phyloP scores from a whole-genome alignment of 1,140 invertebrate genomes.

The Lycorma delicatula region DNA sequence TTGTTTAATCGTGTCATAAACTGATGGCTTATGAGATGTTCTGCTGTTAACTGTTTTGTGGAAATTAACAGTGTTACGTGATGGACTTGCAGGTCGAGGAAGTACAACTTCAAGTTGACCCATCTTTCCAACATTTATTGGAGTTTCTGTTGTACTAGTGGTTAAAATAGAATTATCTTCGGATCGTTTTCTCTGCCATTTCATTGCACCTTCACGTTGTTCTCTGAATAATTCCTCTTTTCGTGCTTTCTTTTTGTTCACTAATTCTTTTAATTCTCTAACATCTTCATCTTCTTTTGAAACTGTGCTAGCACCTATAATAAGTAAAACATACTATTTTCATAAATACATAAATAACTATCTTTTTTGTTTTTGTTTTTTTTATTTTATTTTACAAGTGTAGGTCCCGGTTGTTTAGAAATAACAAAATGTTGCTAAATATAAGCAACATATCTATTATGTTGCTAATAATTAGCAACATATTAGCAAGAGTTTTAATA shows the following conservation, averaged over 20 bases:
- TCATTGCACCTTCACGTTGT: constrained; percentile 8
- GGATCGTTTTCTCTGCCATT: neutral
- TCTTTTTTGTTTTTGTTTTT: too few species aligned
- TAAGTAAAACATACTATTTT: too few species aligned
- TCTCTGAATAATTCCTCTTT: constrained; percentile 24
- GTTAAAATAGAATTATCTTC: neutral
- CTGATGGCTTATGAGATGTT: constrained; percentile 35
- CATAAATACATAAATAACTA: too few species aligned
- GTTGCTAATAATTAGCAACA: too few species aligned
- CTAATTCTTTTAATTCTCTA: constrained; percentile 47
- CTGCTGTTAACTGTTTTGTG: constrained; percentile 18
- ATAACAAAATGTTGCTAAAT: too few species aligned
- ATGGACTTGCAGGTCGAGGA: constrained; percentile 44
- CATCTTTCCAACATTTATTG: constrained; percentile 22
- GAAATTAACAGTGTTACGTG: constrained; percentile 40
- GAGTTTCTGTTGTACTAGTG: constrained; percentile 18
- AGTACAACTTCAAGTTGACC: constrained; percentile 53
- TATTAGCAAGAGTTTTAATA: too few species aligned
- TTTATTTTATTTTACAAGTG: too few species aligned
- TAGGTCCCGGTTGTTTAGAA: too few species aligned
- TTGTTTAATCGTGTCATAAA: constrained; percentile 47
- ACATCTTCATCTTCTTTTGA: constrained; percentile 50
- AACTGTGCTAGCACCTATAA: neutral
- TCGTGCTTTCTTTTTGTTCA: constrained; percentile 17
- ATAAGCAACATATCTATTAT: too few species aligned